Evolutionary conservation across 2,797 vertebrate genomes (phyloP), one percentile per base, ranked within the genome.

Genomic region (Amblyraja radiata): DNA sequence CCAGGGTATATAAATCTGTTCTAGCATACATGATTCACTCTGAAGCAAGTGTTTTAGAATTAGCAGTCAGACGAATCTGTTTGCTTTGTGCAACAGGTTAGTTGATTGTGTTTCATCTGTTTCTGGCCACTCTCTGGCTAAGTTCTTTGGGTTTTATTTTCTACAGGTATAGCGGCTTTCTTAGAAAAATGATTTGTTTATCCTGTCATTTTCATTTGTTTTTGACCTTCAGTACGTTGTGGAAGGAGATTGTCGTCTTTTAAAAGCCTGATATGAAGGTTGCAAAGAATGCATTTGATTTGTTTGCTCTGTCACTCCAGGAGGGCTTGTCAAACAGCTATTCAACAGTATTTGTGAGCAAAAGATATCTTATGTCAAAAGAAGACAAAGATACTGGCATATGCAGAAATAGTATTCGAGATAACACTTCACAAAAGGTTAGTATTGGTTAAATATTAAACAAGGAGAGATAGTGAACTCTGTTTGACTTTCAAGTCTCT

Each of bases 401-500:
- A 97, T 97, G 96, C 95, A 96, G 96, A 96, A 96, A 94, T 95
- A 95, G 96, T 95, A 95, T 96, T 97, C 96, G 96, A 97, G 98
- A 98, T 98, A 98, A 97, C 96, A 94, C 96, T 96, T 97, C 96
- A 95, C 95, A 95, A 96, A 97, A 96, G 97, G 96, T 96, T 96
- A 97, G 96, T 74, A 58, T 96, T 96, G 96, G 97, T 98, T 98
- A 98, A 98, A 98, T 97, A 98, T 98, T 98, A 98, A 97, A 97
- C 96, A 96, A 96, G 94, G 94, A 96, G 95, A 96, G 97, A 97
- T 97, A 97, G 96, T 96, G 95, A 95, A 80, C 23, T 23, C 95
- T 96, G 95, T 96, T 97, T 96, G 95, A 96, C 94, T 94, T 96
- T 94, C 95, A 96, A 96, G 96, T 96, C 96, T 96, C 96, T 96